Evolutionary conservation across 2,797 vertebrate genomes (phyloP).

Genomic region (Ateles fusciceps): DNA sequence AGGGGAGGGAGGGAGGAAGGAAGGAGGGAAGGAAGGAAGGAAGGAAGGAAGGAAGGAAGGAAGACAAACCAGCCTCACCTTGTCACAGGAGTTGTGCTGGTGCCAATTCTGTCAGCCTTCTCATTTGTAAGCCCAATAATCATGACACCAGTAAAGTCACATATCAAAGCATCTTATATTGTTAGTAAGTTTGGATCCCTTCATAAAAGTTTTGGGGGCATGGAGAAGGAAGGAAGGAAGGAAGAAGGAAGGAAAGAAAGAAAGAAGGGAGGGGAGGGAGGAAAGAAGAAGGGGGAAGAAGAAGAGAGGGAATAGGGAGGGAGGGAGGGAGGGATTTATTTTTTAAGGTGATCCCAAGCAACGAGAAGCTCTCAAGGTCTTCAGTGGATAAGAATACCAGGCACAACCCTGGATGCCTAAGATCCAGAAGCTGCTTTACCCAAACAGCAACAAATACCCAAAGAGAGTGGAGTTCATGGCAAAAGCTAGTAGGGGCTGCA

Average conservation of each 20-base stretch:
- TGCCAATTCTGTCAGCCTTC: not conserved
- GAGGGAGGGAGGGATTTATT: not conserved
- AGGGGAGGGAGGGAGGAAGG: not conserved
- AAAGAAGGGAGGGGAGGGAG: not conserved
- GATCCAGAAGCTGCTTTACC: not conserved
- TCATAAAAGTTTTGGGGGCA: not conserved
- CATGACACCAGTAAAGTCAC: not conserved
- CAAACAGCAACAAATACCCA: not conserved
- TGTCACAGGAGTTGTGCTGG: not conserved
- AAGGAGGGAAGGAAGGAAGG: too few relatives aligned
- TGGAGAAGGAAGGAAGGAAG: not conserved
- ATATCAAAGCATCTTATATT: not conserved
- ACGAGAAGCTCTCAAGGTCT: not conserved
- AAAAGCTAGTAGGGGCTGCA: not conserved
- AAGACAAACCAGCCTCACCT: not conserved
- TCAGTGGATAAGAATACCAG: not conserved
- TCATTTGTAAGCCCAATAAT: not conserved
- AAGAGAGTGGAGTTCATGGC: not conserved
- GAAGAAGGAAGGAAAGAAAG: rapidly evolving
- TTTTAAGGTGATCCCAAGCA: not conserved
- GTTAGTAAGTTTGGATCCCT: not conserved
- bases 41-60: too few relatives aligned
- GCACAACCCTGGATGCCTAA: not conserved
- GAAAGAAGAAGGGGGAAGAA: not conserved
- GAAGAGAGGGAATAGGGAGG: too few relatives aligned